Evolutionary conservation across 2,113 vertebrate genomes (phyloP).

Genomic region (Gorilla gorilla): DNA sequence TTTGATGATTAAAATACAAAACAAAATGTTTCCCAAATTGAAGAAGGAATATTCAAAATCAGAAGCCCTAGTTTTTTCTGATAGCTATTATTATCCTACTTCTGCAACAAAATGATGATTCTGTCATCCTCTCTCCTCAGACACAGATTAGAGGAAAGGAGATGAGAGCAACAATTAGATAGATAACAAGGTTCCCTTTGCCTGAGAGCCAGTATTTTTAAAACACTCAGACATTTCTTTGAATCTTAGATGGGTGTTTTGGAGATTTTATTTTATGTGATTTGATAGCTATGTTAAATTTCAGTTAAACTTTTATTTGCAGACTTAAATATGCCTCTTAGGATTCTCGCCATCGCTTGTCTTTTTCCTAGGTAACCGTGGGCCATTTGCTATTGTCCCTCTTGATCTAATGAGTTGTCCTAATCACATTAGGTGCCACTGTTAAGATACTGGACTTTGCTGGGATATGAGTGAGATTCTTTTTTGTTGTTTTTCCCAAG

Average conservation of each 20-base stretch:
- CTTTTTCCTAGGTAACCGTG: background rate
- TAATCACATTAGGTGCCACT: background rate
- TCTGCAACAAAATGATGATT: background rate
- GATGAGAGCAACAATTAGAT: background rate
- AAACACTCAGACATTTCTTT: background rate
- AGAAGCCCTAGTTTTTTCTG: background rate
- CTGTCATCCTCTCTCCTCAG: background rate
- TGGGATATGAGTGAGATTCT: background rate
- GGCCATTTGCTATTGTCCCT: background rate
- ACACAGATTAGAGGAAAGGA: background rate
- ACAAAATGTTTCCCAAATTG: background rate
- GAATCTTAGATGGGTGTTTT: background rate
- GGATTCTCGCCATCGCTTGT: background rate
- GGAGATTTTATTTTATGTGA: slow-evolving; percentile 5
- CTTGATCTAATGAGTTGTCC: background rate
- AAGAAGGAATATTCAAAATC: background rate
- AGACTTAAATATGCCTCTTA: background rate
- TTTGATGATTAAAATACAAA: background rate
- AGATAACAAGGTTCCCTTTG: background rate
- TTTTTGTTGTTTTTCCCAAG: background rate
- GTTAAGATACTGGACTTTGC: background rate
- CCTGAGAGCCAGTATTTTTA: background rate
- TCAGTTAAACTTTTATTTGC: background rate
- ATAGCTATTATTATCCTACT: background rate
- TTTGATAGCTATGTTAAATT: background rate